phyloP scores from a whole-genome alignment of 2,113 vertebrate genomes.

The Elachura formosa region DNA sequence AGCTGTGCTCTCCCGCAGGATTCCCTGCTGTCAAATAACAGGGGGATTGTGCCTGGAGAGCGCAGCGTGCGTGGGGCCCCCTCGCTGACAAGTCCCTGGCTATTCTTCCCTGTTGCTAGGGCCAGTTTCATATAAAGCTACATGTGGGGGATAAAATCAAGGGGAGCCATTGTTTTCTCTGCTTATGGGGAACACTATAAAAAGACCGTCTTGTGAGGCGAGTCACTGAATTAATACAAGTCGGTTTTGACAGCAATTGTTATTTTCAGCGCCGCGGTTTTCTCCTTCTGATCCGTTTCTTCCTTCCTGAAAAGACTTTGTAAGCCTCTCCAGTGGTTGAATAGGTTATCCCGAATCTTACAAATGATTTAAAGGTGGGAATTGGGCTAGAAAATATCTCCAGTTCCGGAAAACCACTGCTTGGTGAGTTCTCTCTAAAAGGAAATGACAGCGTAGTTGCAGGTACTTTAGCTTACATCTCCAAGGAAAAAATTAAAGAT shows the following conservation, averaged over 20 bases:
- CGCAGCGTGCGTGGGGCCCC: not conserved
- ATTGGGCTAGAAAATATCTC: not conserved
- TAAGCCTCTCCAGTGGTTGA: not conserved
- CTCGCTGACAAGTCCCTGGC: not conserved
- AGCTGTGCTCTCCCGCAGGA: not conserved
- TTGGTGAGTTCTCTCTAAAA: not conserved
- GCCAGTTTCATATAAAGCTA: not conserved
- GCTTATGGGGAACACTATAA: not conserved
- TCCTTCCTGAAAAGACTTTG: not conserved
- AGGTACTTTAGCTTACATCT: conserved; percentile 24
- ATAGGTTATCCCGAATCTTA: not conserved
- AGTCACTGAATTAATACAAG: conserved; percentile 14
- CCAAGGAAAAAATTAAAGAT: conserved; percentile 54
- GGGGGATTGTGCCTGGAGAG: not conserved
- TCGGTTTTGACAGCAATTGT: not conserved
- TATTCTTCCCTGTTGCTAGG: conserved; percentile 45
- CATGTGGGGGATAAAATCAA: not conserved
- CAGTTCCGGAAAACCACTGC: not conserved
- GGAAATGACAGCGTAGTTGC: not conserved
- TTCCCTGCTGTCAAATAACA: not conserved
- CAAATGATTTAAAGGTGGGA: not conserved
- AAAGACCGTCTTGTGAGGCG: not conserved
- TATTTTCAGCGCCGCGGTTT: not conserved
- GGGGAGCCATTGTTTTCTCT: conserved; percentile 7
- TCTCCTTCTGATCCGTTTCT: not conserved